Conservation (phyloP, 1,140 invertebrate genomes). For the Laupala kohalensis region DNA sequence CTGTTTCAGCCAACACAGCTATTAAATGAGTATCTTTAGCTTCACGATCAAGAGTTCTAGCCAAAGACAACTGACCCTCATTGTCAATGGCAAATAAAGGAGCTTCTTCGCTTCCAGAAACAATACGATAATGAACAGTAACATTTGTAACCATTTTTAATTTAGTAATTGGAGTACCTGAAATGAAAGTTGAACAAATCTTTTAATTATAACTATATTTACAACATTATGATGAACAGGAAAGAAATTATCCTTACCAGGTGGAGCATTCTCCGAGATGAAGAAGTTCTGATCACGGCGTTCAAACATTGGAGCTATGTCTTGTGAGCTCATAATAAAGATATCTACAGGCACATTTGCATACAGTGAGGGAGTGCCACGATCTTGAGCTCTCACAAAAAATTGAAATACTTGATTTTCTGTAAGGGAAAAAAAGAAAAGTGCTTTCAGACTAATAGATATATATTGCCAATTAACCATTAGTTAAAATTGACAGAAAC, state of each 20-base stretch:
- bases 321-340: constrained; percentile 53
- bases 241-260: constrained; percentile 29
- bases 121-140: constrained; percentile 48
- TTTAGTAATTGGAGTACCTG: constrained; percentile 14
- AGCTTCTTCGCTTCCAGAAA: constrained; percentile 44
- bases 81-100: constrained; percentile 61
- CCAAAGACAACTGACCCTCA: constrained; percentile 56
- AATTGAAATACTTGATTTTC: constrained; percentile 74
- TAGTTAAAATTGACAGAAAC: not conserved
- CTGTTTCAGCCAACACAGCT: constrained; percentile 65
- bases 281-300: constrained; percentile 61
- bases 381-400: constrained; percentile 75
- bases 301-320: constrained; percentile 57
- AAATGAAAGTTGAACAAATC: not conserved
- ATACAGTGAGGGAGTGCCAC: constrained; percentile 51
- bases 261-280: constrained; percentile 58
- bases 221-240: not conserved
- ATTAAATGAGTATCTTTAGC: constrained; percentile 51
- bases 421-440: constrained; percentile 29
- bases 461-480: not conserved
- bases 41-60: constrained; percentile 65
- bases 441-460: not conserved
- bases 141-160: constrained; percentile 32
- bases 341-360: constrained; percentile 68
- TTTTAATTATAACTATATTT: not conserved